Conservation (phyloP, 2,797 vertebrate species). For the Bradypodion pumilum region DNA sequence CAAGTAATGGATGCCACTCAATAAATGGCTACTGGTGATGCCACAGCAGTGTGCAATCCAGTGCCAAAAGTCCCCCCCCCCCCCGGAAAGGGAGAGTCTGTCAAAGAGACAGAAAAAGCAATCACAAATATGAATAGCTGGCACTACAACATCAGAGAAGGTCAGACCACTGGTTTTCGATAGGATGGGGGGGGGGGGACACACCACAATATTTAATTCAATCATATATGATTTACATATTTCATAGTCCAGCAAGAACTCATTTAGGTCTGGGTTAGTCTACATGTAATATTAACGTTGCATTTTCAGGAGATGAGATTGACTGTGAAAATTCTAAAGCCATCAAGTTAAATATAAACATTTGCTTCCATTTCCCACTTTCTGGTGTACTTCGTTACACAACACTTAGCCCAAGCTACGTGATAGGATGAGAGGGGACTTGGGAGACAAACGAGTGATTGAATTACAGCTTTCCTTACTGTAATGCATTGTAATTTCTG, state of each 20-base stretch:
- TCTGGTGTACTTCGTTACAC: no score
- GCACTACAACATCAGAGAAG: background rate
- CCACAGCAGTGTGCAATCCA: background rate
- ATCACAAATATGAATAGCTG: background rate
- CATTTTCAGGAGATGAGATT: background rate
- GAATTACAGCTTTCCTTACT: no score
- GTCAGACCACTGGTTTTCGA: background rate
- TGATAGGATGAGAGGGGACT: no score
- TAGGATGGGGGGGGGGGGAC: no score
- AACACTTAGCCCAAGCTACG: no score
- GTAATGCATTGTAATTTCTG: no score
- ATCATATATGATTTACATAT: background rate
- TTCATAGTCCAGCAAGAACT: background rate
- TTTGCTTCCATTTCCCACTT: background rate
- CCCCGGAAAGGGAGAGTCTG: background rate
- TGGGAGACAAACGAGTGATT: no score
- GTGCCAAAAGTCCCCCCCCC: background rate
- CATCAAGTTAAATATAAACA: background rate
- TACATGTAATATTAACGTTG: background rate
- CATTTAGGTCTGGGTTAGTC: background rate
- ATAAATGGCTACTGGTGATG: background rate
- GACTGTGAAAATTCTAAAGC: background rate
- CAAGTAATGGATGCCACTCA: background rate
- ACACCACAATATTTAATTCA: no score
- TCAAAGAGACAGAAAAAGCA: background rate